Percentiles rank a stretch among this genome's conserved stretches.
Conservation (phyloP, 2,888 invertebrate genomes). For the Eudasyphora cyanicolor region DNA sequence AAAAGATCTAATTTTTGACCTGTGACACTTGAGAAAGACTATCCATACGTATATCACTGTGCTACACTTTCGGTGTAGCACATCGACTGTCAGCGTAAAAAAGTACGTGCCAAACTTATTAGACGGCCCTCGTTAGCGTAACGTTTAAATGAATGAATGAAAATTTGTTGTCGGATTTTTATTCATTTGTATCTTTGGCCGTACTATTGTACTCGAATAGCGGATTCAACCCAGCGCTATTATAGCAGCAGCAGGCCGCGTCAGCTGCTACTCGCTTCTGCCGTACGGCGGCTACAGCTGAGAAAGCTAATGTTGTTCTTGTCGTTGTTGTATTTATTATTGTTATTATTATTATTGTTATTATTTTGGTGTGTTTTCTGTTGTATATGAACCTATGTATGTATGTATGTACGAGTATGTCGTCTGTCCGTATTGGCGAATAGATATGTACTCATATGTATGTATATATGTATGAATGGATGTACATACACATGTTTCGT, state of each 20-base stretch:
- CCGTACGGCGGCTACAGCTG: constrained; percentile 32
- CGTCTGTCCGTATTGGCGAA: no score
- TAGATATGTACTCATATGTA: no score
- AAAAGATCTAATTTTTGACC: no score
- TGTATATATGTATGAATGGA: constrained; percentile 22
- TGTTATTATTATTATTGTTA: constrained; percentile 45
- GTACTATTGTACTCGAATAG: constrained; percentile 50
- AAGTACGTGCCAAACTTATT: constrained; percentile 23
- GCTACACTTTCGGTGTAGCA: no score
- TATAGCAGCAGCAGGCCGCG: constrained; percentile 32
- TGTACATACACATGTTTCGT: constrained; percentile 42
- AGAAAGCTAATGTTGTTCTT: constrained; percentile 39
- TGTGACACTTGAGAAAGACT: no score
- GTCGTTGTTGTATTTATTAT: constrained; percentile 12
- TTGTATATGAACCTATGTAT: not conserved
- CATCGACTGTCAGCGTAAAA: no score
- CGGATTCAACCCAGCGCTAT: constrained; percentile 48
- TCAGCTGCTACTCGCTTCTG: constrained; percentile 35
- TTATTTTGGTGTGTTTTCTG: constrained; percentile 40
- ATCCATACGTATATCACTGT: no score
- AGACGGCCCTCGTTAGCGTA: not conserved
- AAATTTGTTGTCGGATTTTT: constrained; percentile 1
- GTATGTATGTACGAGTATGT: not conserved
- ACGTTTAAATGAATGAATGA: constrained; percentile 43
- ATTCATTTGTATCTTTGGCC: constrained; percentile 33